Evolutionary conservation across 1,140 invertebrate species (phyloP), one percentile per base, ranked within the genome.

Genomic region (Homalodisca vitripennis): DNA sequence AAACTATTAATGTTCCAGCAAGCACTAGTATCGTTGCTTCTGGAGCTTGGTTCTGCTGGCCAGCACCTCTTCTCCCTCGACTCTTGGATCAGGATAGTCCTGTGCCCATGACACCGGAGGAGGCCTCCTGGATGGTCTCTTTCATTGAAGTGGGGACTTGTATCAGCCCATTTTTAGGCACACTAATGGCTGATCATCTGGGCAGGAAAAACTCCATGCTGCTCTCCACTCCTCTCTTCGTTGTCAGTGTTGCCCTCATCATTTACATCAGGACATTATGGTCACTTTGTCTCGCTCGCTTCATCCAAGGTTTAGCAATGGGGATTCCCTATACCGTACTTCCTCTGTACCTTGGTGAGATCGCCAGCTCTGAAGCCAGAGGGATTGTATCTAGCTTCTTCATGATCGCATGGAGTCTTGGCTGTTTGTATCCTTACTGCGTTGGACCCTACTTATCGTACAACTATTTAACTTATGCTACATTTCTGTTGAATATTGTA

Each of bases 371-470:
- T n/a, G 80, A 82, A 3, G 78, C 86, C 17, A 77, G 89, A 66
- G 87, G 88, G 3, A 79, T 84, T 1, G 75, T 91, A 1, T 87
- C 87, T 13, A 85, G 86, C 30, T 85, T 87, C 72, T 88, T 88
- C 66, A 88, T 91, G 73, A 87, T 85, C 1, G 67, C 91, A 75
- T 86, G 90, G 34, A 85, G 86, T 3, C 71, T 90, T 22, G 95
- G 95, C 3, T 87, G 94, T 72, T 77, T 95, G 0, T 84, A 89
- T 30, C 83, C 89, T 0, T 96, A 94, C 76, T 77, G 82, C 0
- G 82, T 93, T 31, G 94, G 94, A 0, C 87, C 92, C 0, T 89
- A 81, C 74, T 82, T 92, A 0, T 81, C 82, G 0, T 94, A 94
- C 79, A 77, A 80, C 41, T 80, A 80, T 1, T 82, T 92, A 17